These are phyloP conservation scores for Melanotaenia trifasciata DNA, from an alignment of 2,797 vertebrate genomes.

Conservation along the genomic window DNA sequence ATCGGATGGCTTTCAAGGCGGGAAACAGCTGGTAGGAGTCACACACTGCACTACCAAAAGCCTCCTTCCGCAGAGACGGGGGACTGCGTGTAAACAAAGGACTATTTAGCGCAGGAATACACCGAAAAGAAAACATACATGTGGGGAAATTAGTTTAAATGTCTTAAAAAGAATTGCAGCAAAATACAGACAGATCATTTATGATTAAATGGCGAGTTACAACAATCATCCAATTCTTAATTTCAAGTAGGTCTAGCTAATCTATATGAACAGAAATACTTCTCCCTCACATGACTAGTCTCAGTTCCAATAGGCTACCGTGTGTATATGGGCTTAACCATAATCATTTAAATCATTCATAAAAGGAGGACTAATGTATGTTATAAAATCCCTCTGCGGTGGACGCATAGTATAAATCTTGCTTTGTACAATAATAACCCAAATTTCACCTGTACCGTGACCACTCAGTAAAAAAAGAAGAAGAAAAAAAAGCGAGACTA, in stretches of 20 bases:
- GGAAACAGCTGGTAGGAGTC: conserved; percentile 99
- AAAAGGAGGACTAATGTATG: background rate
- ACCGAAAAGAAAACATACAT: conserved; percentile 8
- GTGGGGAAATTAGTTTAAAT: background rate
- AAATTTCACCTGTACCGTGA: conserved; percentile 3
- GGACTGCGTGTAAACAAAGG: conserved; percentile 95
- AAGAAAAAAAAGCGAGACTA: conserved; percentile 34
- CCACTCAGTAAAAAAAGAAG: conserved; percentile 18
- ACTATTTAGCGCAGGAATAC: conserved; percentile 81
- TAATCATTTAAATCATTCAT: background rate
- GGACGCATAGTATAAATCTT: background rate
- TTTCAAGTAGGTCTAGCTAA: background rate
- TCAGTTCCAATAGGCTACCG: background rate
- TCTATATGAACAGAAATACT: background rate
- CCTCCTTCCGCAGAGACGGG: conserved; percentile 88
- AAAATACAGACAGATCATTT: background rate
- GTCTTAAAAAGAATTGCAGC: background rate
- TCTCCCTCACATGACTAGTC: background rate
- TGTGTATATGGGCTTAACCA: background rate
- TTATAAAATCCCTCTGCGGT: background rate
- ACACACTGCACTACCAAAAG: conserved; percentile 87
- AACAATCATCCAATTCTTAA: background rate
- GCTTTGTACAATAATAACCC: background rate
- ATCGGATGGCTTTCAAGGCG: conserved; percentile 96
- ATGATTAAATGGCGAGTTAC: background rate